Evolutionary conservation across 2,113 vertebrate genomes (phyloP), one percentile per base, ranked within the genome.

Genomic region (Synchiropus splendidus): DNA sequence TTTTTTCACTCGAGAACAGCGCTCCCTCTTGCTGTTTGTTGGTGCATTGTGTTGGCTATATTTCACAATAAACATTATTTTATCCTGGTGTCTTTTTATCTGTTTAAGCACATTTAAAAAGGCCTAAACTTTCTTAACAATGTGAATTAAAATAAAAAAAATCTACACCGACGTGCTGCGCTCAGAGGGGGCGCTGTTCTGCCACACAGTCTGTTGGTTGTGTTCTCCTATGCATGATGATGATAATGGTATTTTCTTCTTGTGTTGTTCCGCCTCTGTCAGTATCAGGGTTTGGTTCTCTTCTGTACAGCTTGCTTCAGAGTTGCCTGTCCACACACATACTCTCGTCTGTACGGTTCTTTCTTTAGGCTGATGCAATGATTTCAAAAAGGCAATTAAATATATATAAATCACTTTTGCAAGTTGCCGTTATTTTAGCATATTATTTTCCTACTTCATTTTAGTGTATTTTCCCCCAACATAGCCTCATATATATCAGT

Each of bases 261-360:
- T 44, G 47, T 52, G 47, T 59, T 62, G 16, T 52, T 31, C 50
- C 61, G 41, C 54, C 39, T 58, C 30, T 3, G 45, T 70, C 42
- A 11, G 31, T 5, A 27, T 27, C 21, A 27, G 21, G 21, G 4
- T 27, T 34, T 59, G 55, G 36, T 75, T 58, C 56, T 63, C 61
- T 72, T 12, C 37, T 79, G 74, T 78, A 76, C 67, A 74, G 75
- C 64, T 78, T 69, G 75, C 53, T 61, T 73, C 69, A 78, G 66
- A 80, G 71, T 81, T 81, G 75, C 64, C 58, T 88, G 76, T 82
- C 64, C 66, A 77, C 65, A 79, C 79, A 83, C 81, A 85, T 88
- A 84, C 85, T 86, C 80, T 77, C 54, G 81, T 86, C 86, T 85
- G 77, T 88, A 86, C 62, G 75, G 79, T 87, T 87, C 80, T 74